Evolutionary conservation across 1,140 invertebrate genomes (phyloP).

Genomic region (Brachionus angularis): DNA sequence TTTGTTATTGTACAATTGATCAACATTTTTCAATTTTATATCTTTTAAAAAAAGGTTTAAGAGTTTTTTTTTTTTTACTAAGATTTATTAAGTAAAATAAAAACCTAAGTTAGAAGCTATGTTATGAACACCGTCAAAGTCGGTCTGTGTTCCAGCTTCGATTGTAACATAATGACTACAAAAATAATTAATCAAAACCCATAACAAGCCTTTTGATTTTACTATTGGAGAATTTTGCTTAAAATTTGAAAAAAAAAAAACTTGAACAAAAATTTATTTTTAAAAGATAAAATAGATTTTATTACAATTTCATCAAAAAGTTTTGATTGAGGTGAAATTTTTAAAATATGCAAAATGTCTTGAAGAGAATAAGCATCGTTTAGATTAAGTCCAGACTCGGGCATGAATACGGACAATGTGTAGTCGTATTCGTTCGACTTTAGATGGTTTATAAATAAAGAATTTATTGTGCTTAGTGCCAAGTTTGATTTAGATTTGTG

Average conservation of each 20-base stretch:
- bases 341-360: slow-evolving; percentile 27
- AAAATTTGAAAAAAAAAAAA: neutral
- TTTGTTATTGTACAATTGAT: slow-evolving; percentile 1
- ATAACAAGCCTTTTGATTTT: slow-evolving; percentile 23
- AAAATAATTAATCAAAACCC: slow-evolving; percentile 40
- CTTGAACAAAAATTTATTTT: neutral
- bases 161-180: slow-evolving; percentile 22
- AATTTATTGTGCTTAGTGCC: slow-evolving; percentile 7
- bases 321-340: slow-evolving; percentile 36
- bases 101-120: slow-evolving; percentile 21
- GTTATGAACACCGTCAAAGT: slow-evolving; percentile 28
- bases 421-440: slow-evolving; percentile 33
- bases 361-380: slow-evolving; percentile 14
- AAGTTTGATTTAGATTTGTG: slow-evolving; percentile 24
- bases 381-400: slow-evolving; percentile 37
- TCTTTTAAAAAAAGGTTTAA: too few relatives aligned
- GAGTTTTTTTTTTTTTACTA: too few relatives aligned
- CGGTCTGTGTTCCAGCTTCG: slow-evolving; percentile 24
- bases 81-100: too few relatives aligned
- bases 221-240: neutral
- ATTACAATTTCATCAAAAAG: neutral
- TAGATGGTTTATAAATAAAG: slow-evolving; percentile 28
- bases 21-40: slow-evolving; percentile 11
- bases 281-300: neutral
- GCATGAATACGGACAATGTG: slow-evolving; percentile 40